Percentiles rank a stretch among this genome's conserved stretches.
These are phyloP conservation scores for Eolophus roseicapilla DNA, from an alignment of 2,113 vertebrate species.

Conservation along the genomic window DNA sequence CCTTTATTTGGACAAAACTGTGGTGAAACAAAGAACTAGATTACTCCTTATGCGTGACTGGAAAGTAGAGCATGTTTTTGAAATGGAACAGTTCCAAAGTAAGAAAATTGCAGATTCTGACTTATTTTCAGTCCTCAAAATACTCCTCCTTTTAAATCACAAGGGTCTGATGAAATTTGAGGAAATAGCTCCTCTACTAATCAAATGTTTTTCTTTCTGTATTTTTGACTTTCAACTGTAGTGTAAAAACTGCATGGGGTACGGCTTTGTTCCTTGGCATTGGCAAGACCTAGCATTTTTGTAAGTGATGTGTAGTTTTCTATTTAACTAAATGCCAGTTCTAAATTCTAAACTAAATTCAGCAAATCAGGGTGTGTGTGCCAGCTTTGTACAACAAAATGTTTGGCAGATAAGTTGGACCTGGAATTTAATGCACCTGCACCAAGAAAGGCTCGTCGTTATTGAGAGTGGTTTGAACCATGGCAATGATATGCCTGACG, in stretches of 20 bases:
- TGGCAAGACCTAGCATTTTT: conserved; percentile 48
- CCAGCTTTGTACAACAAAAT: neutral
- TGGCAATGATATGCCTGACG: neutral
- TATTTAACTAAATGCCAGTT: conserved; percentile 1
- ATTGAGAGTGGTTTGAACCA: neutral
- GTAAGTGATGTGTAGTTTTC: conserved; percentile 38
- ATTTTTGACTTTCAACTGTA: neutral
- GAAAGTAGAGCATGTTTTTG: conserved; percentile 35
- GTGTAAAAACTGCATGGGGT: conserved; percentile 44
- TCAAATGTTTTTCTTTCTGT: conserved; percentile 59
- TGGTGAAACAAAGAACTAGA: conserved; percentile 26
- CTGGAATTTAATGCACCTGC: neutral
- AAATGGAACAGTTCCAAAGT: conserved; percentile 35
- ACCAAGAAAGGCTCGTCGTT: neutral
- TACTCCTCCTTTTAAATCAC: conserved; percentile 10
- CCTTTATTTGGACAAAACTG: conserved; percentile 12
- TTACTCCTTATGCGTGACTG: neutral
- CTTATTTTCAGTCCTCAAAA: conserved; percentile 33
- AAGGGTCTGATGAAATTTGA: conserved; percentile 42
- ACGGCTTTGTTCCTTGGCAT: conserved; percentile 46
- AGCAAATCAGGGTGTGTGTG: neutral
- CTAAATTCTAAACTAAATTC: neutral
- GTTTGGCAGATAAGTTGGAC: neutral
- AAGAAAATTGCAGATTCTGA: conserved; percentile 35
- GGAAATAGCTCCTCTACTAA: conserved; percentile 58